phyloP scores from a whole-genome alignment of 2,888 invertebrate genomes.

The Eupithecia pulchellata region DNA sequence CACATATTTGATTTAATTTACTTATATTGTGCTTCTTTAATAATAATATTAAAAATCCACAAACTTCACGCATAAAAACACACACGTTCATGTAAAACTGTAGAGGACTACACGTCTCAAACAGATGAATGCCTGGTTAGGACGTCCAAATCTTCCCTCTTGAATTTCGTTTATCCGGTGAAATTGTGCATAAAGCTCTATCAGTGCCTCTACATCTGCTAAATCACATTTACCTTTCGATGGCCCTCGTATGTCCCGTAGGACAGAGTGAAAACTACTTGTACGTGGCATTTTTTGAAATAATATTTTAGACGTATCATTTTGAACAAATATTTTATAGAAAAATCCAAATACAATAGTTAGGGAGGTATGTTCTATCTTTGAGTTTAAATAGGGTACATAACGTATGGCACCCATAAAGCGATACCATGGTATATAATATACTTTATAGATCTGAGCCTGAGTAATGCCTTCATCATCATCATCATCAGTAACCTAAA shows the following conservation, averaged over 20 bases:
- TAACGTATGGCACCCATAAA: no score
- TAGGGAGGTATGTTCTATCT: no score
- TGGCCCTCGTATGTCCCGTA: constrained; percentile 14
- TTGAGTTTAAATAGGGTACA: no score
- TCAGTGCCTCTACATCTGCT: constrained; percentile 62
- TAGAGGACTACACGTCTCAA: constrained; percentile 9
- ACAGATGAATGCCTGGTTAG: constrained; percentile 21
- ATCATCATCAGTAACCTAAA: no score
- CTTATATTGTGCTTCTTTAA: no score
- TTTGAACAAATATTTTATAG: not conserved
- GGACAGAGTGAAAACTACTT: not conserved
- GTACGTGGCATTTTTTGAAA: not conserved
- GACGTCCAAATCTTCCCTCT: constrained; percentile 30
- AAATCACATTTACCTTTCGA: constrained; percentile 60
- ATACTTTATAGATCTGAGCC: no score
- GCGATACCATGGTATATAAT: no score
- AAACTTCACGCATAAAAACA: no score
- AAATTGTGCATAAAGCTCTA: constrained; percentile 60
- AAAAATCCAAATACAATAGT: no score
- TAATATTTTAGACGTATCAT: not conserved
- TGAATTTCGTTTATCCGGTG: constrained; percentile 65
- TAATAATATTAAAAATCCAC: no score
- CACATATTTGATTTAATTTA: no score
- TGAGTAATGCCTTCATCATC: no score
- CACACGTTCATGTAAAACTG: not conserved